Evolutionary conservation across 2,797 vertebrate species (phyloP).

Genomic region (Rhadinocentrus ornatus): DNA sequence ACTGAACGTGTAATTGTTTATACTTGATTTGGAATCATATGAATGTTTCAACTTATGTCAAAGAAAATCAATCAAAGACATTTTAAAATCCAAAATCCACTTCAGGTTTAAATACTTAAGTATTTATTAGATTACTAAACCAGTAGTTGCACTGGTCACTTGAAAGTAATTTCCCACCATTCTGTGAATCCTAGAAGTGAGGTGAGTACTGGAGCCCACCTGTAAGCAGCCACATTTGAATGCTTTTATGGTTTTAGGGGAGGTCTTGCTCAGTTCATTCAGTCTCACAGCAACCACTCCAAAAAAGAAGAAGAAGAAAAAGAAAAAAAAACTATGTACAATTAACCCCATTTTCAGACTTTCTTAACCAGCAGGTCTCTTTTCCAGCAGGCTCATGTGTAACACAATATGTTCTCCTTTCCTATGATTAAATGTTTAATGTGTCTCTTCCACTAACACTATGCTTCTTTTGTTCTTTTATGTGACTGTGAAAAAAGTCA

Average conservation of each 20-base stretch:
- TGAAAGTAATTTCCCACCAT: conserved; percentile 2
- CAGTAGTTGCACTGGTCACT: background rate
- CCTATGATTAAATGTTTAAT: conserved; percentile 44
- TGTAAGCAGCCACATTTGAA: background rate
- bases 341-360: conserved; percentile 22
- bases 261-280: background rate
- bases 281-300: conserved; percentile 9
- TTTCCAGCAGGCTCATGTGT: conserved; percentile 60
- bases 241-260: background rate
- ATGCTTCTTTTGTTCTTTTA: conserved; percentile 39
- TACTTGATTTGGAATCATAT: background rate
- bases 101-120: background rate
- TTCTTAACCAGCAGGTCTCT: conserved; percentile 41
- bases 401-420: background rate
- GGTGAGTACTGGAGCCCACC: background rate
- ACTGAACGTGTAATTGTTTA: background rate
- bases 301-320: background rate
- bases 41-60: background rate
- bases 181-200: background rate
- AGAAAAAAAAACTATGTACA: background rate
- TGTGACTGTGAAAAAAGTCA: conserved; percentile 53
- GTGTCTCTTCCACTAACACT: conserved; percentile 59
- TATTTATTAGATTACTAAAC: background rate
- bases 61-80: background rate
- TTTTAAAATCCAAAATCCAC: background rate